Evolutionary conservation across 2,797 vertebrate species (phyloP).

Genomic region (Carduelis carduelis): DNA sequence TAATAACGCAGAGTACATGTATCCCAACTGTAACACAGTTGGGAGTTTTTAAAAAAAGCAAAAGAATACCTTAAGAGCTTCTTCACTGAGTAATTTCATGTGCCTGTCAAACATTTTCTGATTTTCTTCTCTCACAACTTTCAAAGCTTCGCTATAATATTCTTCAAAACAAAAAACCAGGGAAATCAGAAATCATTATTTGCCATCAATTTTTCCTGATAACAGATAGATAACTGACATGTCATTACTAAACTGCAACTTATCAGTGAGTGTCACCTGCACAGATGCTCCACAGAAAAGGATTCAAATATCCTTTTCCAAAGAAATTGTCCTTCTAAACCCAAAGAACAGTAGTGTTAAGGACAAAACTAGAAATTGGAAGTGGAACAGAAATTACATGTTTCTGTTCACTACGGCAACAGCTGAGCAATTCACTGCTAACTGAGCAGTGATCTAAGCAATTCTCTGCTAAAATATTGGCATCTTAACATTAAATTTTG

Average conservation of each 20-base stretch:
- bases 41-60: background rate
- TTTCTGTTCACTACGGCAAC: background rate
- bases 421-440: background rate
- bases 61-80: slow-evolving; percentile 76
- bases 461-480: background rate
- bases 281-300: background rate
- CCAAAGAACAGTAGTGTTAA: background rate
- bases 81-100: slow-evolving; percentile 67
- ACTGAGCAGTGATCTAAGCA: background rate
- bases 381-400: background rate
- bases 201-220: background rate
- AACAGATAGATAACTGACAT: background rate
- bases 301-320: background rate
- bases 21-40: background rate
- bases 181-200: background rate
- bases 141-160: slow-evolving; percentile 69
- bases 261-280: background rate
- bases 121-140: slow-evolving; percentile 67
- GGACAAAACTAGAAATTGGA: background rate
- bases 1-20: background rate
- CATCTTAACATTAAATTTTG: background rate
- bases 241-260: background rate
- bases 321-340: background rate
- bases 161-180: slow-evolving; percentile 57
- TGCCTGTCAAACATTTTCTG: slow-evolving; percentile 56